Conservation (phyloP, 2,888 invertebrate species). For the Carcina quercana region DNA sequence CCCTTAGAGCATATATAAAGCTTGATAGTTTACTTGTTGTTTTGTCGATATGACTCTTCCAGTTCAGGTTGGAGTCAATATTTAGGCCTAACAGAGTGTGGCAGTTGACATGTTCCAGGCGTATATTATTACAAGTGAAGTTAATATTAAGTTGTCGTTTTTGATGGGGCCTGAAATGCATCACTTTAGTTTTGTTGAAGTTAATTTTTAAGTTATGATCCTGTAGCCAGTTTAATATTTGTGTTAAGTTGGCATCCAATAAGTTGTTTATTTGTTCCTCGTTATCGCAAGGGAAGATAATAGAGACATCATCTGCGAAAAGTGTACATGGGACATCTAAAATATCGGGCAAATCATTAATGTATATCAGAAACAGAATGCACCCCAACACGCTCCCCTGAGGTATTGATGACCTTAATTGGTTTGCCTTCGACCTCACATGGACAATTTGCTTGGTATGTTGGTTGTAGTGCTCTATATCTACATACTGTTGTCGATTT, state of each 20-base stretch:
- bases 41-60: slow-evolving; percentile 12
- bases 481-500: slow-evolving; percentile 8
- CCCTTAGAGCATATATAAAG: slow-evolving; percentile 10
- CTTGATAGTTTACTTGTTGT: slow-evolving; percentile 8
- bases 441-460: slow-evolving; percentile 1
- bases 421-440: background rate
- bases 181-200: slow-evolving; percentile 8
- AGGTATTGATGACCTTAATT: slow-evolving; percentile 7
- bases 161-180: slow-evolving; percentile 11
- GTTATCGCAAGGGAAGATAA: slow-evolving; percentile 8
- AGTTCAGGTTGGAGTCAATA: slow-evolving; percentile 11
- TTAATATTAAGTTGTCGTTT: slow-evolving; percentile 7
- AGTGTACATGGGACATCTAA: slow-evolving; percentile 4
- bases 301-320: slow-evolving; percentile 13
- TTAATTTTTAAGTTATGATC: slow-evolving; percentile 14
- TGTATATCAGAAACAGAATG: slow-evolving; percentile 4
- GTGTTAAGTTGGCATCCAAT: slow-evolving; percentile 3
- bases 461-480: slow-evolving; percentile 6
- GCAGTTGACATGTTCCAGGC: slow-evolving; percentile 6
- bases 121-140: slow-evolving; percentile 3
- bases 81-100: slow-evolving; percentile 9
- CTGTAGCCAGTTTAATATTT: slow-evolving; percentile 9
- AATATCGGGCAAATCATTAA: slow-evolving; percentile 10
- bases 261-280: slow-evolving; percentile 2
- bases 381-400: slow-evolving; percentile 5